Evolutionary conservation across 2,888 invertebrate genomes (phyloP).

Genomic region (Rhopalosiphum nymphaeae): DNA sequence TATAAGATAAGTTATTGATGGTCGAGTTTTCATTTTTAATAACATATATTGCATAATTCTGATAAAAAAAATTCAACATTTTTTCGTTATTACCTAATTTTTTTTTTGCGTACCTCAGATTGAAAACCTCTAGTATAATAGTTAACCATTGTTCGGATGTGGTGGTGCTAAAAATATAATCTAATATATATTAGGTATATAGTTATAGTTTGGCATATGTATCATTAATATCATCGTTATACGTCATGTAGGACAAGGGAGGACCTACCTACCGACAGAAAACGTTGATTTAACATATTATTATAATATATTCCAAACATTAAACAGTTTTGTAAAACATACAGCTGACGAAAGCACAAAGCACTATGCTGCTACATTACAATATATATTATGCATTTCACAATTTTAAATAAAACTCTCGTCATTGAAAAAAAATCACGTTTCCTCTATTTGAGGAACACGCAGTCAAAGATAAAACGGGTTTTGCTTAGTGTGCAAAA

Average conservation of each 20-base stretch:
- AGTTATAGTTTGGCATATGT: not conserved
- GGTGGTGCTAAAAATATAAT: not conserved
- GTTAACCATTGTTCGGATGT: too few relatives aligned
- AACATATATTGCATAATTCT: too few relatives aligned
- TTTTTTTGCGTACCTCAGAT: too few relatives aligned
- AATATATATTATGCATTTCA: not conserved
- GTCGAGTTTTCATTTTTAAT: too few relatives aligned
- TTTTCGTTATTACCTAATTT: too few relatives aligned
- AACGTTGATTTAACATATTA: not conserved
- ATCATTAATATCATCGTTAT: not conserved
- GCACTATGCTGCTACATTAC: not conserved
- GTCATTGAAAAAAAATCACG: constrained; percentile 27
- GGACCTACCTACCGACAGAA: not conserved
- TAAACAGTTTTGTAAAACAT: not conserved
- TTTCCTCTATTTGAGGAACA: not conserved
- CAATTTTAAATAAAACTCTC: constrained; percentile 25
- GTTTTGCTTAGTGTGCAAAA: constrained; percentile 16
- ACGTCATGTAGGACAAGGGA: not conserved
- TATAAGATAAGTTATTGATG: too few relatives aligned
- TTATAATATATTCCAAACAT: constrained; percentile 16
- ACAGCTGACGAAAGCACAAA: constrained; percentile 20
- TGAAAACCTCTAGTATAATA: too few relatives aligned
- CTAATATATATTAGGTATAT: too few relatives aligned
- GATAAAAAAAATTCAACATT: too few relatives aligned
- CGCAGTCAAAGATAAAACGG: constrained; percentile 19